Evolutionary conservation across 2,797 vertebrate species (phyloP).

Genomic region (Echeneis naucrates): DNA sequence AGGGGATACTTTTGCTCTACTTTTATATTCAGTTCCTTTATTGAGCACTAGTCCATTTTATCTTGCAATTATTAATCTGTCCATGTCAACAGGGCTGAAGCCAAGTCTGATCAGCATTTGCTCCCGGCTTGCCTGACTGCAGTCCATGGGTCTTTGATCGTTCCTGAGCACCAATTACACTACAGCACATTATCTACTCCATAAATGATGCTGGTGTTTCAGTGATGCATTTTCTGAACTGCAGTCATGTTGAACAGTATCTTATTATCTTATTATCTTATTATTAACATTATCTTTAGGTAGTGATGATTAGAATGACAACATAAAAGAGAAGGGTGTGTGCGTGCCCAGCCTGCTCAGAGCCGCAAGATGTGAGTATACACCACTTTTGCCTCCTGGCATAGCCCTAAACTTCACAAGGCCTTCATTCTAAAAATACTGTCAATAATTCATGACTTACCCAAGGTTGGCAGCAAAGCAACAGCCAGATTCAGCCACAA

Average conservation of each 20-base stretch:
- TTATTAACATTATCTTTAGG: too few species aligned
- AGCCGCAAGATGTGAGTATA: neutral
- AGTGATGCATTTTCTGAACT: slow-evolving; percentile 20
- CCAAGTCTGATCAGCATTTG: slow-evolving; percentile 60
- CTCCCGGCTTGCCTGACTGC: slow-evolving; percentile 39
- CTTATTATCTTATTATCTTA: slow-evolving; percentile 20
- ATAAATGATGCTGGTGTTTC: slow-evolving; percentile 41
- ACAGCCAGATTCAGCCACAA: neutral
- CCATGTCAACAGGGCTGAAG: slow-evolving; percentile 40
- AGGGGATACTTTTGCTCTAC: slow-evolving; percentile 23
- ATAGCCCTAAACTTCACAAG: neutral
- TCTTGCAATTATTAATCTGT: slow-evolving; percentile 62
- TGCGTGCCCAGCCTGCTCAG: neutral
- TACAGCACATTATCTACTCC: slow-evolving; percentile 41
- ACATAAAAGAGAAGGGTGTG: slow-evolving; percentile 1
- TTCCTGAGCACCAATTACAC: slow-evolving; percentile 53
- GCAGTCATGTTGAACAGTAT: slow-evolving; percentile 12
- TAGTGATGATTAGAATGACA: slow-evolving; percentile 19
- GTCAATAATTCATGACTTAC: neutral
- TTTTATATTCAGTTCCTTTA: slow-evolving; percentile 53
- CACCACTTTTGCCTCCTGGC: neutral
- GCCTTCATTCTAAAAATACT: neutral
- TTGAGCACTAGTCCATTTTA: slow-evolving; percentile 58
- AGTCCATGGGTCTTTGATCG: slow-evolving; percentile 56
- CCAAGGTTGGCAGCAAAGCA: neutral